Conservation (phyloP, 2,888 invertebrate genomes). For the Epinotia ramella region DNA sequence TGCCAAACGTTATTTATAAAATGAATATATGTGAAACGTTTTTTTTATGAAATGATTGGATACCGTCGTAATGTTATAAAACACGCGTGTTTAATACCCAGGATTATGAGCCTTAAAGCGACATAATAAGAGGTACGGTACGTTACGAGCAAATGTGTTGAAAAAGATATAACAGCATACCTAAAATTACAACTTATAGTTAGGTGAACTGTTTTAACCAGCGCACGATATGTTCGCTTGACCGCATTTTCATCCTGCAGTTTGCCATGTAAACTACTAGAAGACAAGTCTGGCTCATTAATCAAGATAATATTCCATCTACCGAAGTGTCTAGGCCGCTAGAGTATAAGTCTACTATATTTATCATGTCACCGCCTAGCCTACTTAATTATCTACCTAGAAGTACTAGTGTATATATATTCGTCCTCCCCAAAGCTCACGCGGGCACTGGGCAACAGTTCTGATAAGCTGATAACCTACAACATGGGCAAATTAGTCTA, state of each 20-base stretch:
- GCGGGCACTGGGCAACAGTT: neutral
- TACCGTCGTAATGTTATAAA: too few species aligned
- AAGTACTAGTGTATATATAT: neutral
- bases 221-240: slow-evolving; percentile 13
- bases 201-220: neutral
- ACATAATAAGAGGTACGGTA: too few species aligned
- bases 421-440: slow-evolving; percentile 25
- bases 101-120: too few species aligned
- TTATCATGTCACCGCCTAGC: slow-evolving; percentile 20
- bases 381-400: neutral
- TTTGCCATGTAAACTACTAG: neutral
- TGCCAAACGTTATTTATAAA: too few species aligned
- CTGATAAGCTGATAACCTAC: slow-evolving; percentile 29
- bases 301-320: slow-evolving; percentile 39
- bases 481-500: slow-evolving; percentile 21
- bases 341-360: neutral
- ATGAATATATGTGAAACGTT: too few species aligned
- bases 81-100: too few species aligned
- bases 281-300: slow-evolving; percentile 46
- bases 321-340: slow-evolving; percentile 13
- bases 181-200: neutral
- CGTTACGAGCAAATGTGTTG: too few species aligned
- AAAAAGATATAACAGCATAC: too few species aligned
- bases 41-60: too few species aligned
- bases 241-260: slow-evolving; percentile 20